These are phyloP conservation scores for Pyralis farinalis DNA, from an alignment of 2,888 invertebrate species.

Conservation along the genomic window DNA sequence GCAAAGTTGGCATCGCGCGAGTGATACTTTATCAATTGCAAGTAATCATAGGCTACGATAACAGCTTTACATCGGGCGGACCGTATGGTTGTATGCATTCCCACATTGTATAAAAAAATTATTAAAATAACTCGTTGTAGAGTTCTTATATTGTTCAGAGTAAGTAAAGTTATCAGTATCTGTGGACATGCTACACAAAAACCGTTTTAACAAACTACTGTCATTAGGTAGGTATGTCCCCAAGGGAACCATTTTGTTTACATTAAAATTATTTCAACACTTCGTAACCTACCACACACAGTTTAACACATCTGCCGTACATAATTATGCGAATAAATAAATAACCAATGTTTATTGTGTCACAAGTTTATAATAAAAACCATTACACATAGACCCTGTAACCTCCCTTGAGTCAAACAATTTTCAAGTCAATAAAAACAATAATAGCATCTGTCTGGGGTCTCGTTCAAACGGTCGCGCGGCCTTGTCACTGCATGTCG, in stretches of 20 bases:
- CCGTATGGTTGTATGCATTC: too few species aligned
- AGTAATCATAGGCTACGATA: too few species aligned
- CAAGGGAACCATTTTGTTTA: neutral
- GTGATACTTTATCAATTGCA: too few species aligned
- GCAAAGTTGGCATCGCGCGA: too few species aligned
- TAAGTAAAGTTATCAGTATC: too few species aligned
- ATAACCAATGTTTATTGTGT: constrained; percentile 68
- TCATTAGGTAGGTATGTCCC: too few species aligned
- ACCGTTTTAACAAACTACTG: too few species aligned
- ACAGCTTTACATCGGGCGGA: too few species aligned
- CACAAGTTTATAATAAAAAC: constrained; percentile 37
- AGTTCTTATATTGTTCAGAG: too few species aligned
- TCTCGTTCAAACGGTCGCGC: constrained; percentile 34
- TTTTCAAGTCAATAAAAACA: neutral
- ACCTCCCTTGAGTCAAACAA: neutral
- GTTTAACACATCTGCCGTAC: constrained; percentile 59
- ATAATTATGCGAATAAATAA: constrained; percentile 69
- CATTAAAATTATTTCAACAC: neutral
- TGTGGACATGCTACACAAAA: too few species aligned
- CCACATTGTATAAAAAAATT: too few species aligned
- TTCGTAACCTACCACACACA: neutral
- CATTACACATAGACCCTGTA: neutral
- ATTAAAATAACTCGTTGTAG: too few species aligned
- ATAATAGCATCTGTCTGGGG: constrained; percentile 11
- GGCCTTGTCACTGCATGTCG: constrained; percentile 68